Percentiles rank a stretch among this genome's conserved stretches.
These are phyloP conservation scores for Leptopilina myrica DNA, from an alignment of 2,888 invertebrate genomes.

Conservation along the genomic window DNA sequence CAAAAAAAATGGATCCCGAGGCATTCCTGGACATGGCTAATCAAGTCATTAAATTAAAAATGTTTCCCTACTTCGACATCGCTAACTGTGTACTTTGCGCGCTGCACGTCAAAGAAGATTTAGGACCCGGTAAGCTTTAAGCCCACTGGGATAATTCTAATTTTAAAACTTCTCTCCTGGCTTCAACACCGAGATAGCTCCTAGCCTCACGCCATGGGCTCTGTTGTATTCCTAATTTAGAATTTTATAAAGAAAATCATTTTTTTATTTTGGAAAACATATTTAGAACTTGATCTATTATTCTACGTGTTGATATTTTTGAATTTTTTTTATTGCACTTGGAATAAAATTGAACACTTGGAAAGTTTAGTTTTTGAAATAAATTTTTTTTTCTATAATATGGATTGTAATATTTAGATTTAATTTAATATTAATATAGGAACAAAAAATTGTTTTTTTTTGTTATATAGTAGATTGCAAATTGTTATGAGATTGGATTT, in stretches of 20 bases:
- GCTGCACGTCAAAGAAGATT: constrained; percentile 95
- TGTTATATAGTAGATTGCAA: background rate
- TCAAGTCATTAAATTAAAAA: constrained; percentile 98
- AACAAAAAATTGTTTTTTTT: background rate
- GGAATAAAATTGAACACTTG: too few species aligned
- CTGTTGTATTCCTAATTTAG: constrained; percentile 39
- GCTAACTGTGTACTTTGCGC: constrained; percentile 97
- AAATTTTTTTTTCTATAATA: too few species aligned
- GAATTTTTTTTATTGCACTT: too few species aligned
- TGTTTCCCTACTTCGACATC: constrained; percentile 99
- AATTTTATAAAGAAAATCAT: constrained; percentile 1
- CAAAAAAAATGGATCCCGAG: constrained; percentile 90
- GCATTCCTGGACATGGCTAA: constrained; percentile 98
- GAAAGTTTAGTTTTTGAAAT: too few species aligned
- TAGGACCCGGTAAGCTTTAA: constrained; percentile 87
- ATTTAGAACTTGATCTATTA: too few species aligned
- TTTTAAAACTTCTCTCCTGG: constrained; percentile 68
- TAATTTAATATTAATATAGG: too few species aligned
- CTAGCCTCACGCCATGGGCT: constrained; percentile 3
- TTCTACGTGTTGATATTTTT: too few species aligned
- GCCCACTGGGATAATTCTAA: constrained; percentile 70
- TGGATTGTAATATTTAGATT: too few species aligned
- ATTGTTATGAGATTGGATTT: constrained; percentile 2
- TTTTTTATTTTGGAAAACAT: background rate
- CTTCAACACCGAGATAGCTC: constrained; percentile 62